Evolutionary conservation across 2,888 invertebrate species (phyloP).

Genomic region (Parnassius glacialis): DNA sequence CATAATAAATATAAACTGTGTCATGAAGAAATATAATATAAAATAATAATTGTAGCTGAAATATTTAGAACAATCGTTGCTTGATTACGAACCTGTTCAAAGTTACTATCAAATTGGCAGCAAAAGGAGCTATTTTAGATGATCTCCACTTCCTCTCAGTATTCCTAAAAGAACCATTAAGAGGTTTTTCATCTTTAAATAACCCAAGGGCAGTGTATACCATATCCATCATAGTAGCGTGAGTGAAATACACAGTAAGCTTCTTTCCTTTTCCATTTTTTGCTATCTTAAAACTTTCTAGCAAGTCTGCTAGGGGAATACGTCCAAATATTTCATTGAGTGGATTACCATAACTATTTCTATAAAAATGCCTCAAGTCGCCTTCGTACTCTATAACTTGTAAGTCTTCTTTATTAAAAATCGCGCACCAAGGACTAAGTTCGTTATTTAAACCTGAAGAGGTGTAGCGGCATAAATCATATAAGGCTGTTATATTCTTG

Average conservation of each 20-base stretch:
- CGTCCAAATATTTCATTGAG: conserved; percentile 84
- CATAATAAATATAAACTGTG: no score
- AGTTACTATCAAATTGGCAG: conserved; percentile 85
- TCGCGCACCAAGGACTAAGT: conserved; percentile 88
- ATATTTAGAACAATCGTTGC: no score
- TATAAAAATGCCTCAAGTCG: conserved; percentile 87
- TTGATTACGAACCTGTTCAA: conserved; percentile 82
- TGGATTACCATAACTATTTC: conserved; percentile 64
- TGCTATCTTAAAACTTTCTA: conserved; percentile 70
- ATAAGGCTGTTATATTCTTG: conserved; percentile 83
- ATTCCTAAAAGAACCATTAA: conserved; percentile 82
- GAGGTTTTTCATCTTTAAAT: conserved; percentile 80
- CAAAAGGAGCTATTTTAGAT: conserved; percentile 84
- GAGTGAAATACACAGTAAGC: conserved; percentile 85
- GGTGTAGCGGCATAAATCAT: conserved; percentile 89
- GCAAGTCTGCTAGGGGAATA: conserved; percentile 84
- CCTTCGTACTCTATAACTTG: conserved; percentile 87
- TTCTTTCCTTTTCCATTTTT: conserved; percentile 60
- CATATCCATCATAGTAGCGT: conserved; percentile 83
- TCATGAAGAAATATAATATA: no score
- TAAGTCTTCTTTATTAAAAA: conserved; percentile 86
- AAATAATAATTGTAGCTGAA: no score
- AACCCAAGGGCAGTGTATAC: conserved; percentile 84
- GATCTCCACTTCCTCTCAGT: conserved; percentile 84
- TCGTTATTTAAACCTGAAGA: conserved; percentile 79